Base-by-base conservation (phyloP, 2,113 vertebrate species). In the Pterophyllum scalare region DNA sequence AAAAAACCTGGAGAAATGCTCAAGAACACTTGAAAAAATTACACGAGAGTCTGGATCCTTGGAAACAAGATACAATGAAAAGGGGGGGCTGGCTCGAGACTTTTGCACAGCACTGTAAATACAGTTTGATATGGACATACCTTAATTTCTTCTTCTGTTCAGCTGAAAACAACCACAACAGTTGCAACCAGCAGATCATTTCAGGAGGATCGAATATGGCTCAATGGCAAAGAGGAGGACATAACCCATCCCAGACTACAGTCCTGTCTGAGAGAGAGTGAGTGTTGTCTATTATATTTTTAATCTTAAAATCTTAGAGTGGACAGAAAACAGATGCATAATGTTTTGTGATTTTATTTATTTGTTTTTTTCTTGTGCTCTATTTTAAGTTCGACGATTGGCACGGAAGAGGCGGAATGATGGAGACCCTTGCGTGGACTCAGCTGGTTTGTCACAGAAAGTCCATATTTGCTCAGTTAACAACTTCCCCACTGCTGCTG, bases 401-500 rank as follows among this genome's bases (percentile, higher is more conserved):
- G 97, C 97, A 6, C 94, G 96, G 22, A 97, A 98, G 89, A 96
- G 95, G 70, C 94, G 93, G 9, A 96, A 91, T 0, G 59, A 91
- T 0, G 83, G 78, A 0, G 81, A 88, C 0, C 82, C 92, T 2
- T 92, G 92, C 9, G 0, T 79, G 0, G 92, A 88, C 0, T 80
- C 93, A 0, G 83, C 91, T 33, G 81, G 79, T 80, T 94, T 97
- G 9, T 94, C 95, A 80, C 96, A 96, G 85, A 98, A 97, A 90
- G 95, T 98, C 78, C 98, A 99, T 67, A 87, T 99, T 24, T 98
- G 97, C 74, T 98, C 98, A 0, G 93, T 95, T 52, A 99, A 99
- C 94, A 97, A 98, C 94, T 99, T 99, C 86, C 98, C 98, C 84
- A 99, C 98, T 0, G 98, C 98, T 0, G 98, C 98, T 0, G 98